Evolutionary conservation across 2,113 vertebrate genomes (phyloP), one percentile per base, ranked within the genome.

Genomic region (Gymnocephalus cernua): DNA sequence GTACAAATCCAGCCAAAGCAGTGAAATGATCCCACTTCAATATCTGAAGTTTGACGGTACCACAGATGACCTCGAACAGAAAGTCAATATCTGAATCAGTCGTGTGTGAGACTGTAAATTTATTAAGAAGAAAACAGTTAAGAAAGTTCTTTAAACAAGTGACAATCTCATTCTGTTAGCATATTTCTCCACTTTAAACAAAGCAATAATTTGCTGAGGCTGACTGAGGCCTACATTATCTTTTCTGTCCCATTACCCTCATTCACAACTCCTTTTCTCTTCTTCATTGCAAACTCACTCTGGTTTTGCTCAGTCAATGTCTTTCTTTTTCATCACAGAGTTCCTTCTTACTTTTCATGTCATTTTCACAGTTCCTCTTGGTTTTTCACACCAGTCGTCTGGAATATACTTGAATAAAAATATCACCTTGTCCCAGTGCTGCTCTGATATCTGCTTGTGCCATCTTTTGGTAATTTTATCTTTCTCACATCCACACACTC

Each of bases 1-100:
- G 35, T 12, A 18, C 0, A 58, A 64, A 76, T 71, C 14, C 51
- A 18, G 4, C 12, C 10, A 65, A 16, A 45, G 32, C n/a, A 23
- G 32, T 64, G 44, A 29, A 54, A 63, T 53, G 1, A 68, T 74
- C 77, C 21, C 21, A n/a, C 59, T 65, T 32, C 35, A 27, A 21
- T 47, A 61, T 27, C 13, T 16, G 19, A 29, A 62, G 65, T 27
- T 73, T 38, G 50, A 23, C 21, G 73, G 57, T 41, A 74, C n/a
- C 8, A 47, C 63, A 74, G 23, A 78, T 41, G 58, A 74, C 77
- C 73, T 80, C 74, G 77, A 19, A 72, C n/a, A 32, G 35, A 78
- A 75, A 70, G 58, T 83, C 65, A n/a, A 25, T 56, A 29, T 66
- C 25, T 80, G 53, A 72, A n/a, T 35, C 29, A n/a, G 27, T 6